Percentiles rank a stretch among this genome's conserved stretches.
These are phyloP conservation scores for Stomorhina lunata DNA, from an alignment of 2,888 invertebrate genomes.

Conservation along the genomic window DNA sequence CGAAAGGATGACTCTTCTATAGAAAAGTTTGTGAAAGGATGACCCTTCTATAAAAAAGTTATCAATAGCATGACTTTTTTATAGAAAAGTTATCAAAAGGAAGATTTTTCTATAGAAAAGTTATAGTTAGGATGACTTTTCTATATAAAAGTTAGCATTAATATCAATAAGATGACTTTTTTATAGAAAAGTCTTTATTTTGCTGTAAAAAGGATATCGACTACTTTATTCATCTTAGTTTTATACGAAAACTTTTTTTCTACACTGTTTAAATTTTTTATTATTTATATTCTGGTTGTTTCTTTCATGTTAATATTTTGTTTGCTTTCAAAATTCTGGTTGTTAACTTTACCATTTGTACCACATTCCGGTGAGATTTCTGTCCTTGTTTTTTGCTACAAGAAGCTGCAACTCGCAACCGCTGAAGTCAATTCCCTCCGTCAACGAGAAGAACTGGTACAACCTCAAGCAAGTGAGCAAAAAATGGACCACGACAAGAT, in stretches of 20 bases:
- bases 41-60: too few relatives aligned
- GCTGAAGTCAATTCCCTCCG: constrained; percentile 1
- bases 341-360: constrained; percentile 39
- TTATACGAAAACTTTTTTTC: background rate
- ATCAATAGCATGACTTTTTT: too few relatives aligned
- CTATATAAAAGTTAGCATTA: too few relatives aligned
- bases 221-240: too few relatives aligned
- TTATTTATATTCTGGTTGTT: background rate
- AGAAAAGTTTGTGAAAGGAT: too few relatives aligned
- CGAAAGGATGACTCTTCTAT: too few relatives aligned
- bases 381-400: background rate
- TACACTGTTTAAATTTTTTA: constrained; percentile 4
- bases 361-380: constrained; percentile 54
- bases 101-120: too few relatives aligned
- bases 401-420: background rate
- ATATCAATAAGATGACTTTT: too few relatives aligned
- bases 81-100: too few relatives aligned
- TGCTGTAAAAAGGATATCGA: too few relatives aligned
- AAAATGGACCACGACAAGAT: constrained; percentile 49
- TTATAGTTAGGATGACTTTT: too few relatives aligned
- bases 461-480: background rate
- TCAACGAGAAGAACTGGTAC: constrained; percentile 26
- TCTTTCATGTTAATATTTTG: constrained; percentile 17
- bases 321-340: constrained; percentile 25
- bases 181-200: too few relatives aligned